These are phyloP conservation scores for Orchesella flavescens DNA, from an alignment of 2,888 invertebrate genomes.

Conservation along the genomic window DNA sequence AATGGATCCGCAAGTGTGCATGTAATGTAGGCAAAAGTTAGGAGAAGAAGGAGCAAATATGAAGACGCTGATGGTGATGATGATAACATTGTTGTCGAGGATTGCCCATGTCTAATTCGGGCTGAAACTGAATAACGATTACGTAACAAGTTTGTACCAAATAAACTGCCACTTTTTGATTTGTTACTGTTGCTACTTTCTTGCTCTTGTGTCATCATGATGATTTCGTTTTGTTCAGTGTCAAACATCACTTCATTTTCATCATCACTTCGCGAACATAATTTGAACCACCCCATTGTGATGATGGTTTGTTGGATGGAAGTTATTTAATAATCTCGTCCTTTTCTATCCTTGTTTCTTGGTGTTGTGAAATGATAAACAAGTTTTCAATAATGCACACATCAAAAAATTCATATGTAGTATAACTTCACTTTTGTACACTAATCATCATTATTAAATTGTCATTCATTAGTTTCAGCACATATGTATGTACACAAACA, in stretches of 20 bases:
- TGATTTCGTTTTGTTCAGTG: slow-evolving; percentile 41
- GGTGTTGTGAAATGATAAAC: slow-evolving; percentile 28
- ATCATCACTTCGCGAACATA: slow-evolving; percentile 44
- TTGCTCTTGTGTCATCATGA: slow-evolving; percentile 33
- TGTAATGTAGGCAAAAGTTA: slow-evolving; percentile 62
- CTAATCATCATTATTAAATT: neutral
- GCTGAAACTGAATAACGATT: slow-evolving; percentile 62
- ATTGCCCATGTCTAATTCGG: slow-evolving; percentile 58
- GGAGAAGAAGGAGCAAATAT: slow-evolving; percentile 60
- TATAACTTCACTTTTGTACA: slow-evolving; percentile 36
- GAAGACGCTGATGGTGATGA: slow-evolving; percentile 52
- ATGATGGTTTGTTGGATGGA: slow-evolving; percentile 33
- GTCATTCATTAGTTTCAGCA: slow-evolving; percentile 12
- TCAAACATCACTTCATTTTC: slow-evolving; percentile 40
- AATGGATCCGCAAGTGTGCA: slow-evolving; percentile 66
- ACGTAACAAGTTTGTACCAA: slow-evolving; percentile 59
- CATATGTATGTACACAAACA: slow-evolving; percentile 9
- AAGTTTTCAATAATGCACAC: neutral
- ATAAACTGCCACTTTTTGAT: slow-evolving; percentile 42
- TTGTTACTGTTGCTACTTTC: slow-evolving; percentile 19
- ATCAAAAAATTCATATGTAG: neutral
- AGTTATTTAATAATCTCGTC: slow-evolving; percentile 35
- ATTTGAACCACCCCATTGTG: slow-evolving; percentile 61
- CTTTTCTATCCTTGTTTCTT: slow-evolving; percentile 32
- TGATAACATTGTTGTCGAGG: slow-evolving; percentile 48